Conservation (phyloP, 2,888 invertebrate genomes). For the Andrena trimmerana region DNA sequence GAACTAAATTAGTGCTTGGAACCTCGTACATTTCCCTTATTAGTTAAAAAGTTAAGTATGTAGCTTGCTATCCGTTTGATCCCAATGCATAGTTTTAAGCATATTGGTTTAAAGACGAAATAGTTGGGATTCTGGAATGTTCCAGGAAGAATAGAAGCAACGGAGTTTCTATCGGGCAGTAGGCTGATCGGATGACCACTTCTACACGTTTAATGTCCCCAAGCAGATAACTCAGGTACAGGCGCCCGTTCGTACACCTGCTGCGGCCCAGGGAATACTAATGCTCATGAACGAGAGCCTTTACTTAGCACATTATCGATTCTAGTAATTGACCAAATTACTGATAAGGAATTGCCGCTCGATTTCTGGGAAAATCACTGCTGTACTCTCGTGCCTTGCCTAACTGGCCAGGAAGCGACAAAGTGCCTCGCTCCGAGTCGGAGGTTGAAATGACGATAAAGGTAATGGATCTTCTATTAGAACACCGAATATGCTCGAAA, state of each 20-base stretch:
- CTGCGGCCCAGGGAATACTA: slow-evolving; percentile 28
- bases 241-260: slow-evolving; percentile 54
- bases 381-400: slow-evolving; percentile 37
- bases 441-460: slow-evolving; percentile 76
- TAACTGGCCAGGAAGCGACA: slow-evolving; percentile 33
- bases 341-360: slow-evolving; percentile 68
- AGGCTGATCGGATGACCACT: slow-evolving; percentile 35
- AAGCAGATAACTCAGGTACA: slow-evolving; percentile 45
- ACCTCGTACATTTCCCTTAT: too few relatives aligned
- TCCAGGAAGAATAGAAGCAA: slow-evolving; percentile 3
- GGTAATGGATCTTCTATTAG: slow-evolving; percentile 81
- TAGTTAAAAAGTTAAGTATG: background rate
- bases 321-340: slow-evolving; percentile 78
- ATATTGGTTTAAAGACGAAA: background rate
- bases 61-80: background rate
- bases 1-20: too few relatives aligned
- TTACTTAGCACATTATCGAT: slow-evolving; percentile 69
- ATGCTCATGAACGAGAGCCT: slow-evolving; percentile 60
- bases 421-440: slow-evolving; percentile 54
- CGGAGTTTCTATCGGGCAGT: slow-evolving; percentile 38
- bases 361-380: slow-evolving; percentile 63
- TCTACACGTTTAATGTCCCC: slow-evolving; percentile 53
- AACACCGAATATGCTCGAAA: slow-evolving; percentile 41
- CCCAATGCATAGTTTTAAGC: slow-evolving; percentile 8
- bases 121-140: slow-evolving; percentile 27